phyloP scores from a whole-genome alignment of 2,113 vertebrate species.

The Gymnarchus niloticus region DNA sequence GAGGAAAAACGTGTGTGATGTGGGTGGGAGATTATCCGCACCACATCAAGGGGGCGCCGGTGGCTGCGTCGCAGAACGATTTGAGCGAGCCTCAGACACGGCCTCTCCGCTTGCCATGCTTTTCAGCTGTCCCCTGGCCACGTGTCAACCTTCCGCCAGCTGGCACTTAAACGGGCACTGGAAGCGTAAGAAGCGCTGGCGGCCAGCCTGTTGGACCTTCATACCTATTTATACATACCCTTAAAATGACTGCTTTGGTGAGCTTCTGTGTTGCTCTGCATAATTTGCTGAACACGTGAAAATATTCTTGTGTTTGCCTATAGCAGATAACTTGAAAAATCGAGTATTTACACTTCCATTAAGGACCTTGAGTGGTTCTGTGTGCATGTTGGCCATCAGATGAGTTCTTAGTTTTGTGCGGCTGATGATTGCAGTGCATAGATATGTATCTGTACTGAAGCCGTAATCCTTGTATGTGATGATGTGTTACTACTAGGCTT shows the following conservation, averaged over 20 bases:
- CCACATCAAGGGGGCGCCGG: conserved; percentile 28
- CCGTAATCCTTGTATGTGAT: neutral
- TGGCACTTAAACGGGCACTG: conserved; percentile 31
- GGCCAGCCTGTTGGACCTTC: too few species aligned
- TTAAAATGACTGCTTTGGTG: neutral
- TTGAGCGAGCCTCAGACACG: conserved; percentile 26
- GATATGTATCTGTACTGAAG: neutral
- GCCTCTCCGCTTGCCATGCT: conserved; percentile 21
- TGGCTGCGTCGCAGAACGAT: conserved; percentile 26
- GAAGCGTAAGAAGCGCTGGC: too few species aligned
- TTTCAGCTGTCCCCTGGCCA: neutral
- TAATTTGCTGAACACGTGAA: neutral
- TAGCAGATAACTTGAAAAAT: neutral
- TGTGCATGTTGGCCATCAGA: too few species aligned
- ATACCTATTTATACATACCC: neutral
- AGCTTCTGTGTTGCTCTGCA: neutral
- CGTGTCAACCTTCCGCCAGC: conserved; percentile 37
- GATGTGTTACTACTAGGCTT: neutral
- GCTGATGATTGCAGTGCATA: neutral
- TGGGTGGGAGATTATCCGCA: conserved; percentile 35
- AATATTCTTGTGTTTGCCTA: neutral
- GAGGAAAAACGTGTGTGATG: conserved; percentile 39
- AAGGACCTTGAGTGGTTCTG: neutral
- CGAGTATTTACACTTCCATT: neutral
- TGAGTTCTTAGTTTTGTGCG: too few species aligned